A percentile compares a stretch with the other conserved stretches of the same genome.
Conservation (phyloP, 2,888 invertebrate genomes). For the Tetranychus piercei region DNA sequence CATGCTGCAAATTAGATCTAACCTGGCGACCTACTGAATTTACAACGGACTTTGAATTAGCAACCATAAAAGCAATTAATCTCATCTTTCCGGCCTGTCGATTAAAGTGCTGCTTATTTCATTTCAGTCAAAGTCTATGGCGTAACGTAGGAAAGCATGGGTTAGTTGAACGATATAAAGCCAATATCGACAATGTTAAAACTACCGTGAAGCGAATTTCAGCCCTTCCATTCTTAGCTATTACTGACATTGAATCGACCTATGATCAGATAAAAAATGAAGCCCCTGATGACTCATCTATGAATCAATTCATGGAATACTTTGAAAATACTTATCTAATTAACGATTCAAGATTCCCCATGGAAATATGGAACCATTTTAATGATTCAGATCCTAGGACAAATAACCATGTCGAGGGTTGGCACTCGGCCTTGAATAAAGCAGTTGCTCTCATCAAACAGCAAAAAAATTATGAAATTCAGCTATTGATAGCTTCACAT, state of each 20-base stretch:
- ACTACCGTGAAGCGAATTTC: background rate
- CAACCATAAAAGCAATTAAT: background rate
- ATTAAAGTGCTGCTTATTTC: background rate
- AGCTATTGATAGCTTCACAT: no score
- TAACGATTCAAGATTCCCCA: background rate
- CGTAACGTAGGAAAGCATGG: background rate
- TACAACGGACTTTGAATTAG: background rate
- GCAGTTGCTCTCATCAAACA: background rate
- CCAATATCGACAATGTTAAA: background rate
- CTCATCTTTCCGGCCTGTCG: background rate
- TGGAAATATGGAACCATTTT: background rate
- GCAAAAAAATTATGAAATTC: no score
- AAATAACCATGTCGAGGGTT: background rate
- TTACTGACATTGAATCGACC: background rate
- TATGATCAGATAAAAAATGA: background rate
- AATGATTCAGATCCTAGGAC: background rate
- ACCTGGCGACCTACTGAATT: background rate
- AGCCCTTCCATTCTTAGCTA: background rate
- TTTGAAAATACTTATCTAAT: background rate
- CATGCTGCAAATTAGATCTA: background rate
- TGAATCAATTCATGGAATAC: background rate
- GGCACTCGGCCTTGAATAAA: background rate
- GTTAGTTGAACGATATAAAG: background rate
- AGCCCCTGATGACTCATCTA: no score
- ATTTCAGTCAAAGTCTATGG: background rate